Evolutionary conservation across 1,140 invertebrate genomes (phyloP), one percentile per base, ranked within the genome.

Genomic region (Nomia melanderi): DNA sequence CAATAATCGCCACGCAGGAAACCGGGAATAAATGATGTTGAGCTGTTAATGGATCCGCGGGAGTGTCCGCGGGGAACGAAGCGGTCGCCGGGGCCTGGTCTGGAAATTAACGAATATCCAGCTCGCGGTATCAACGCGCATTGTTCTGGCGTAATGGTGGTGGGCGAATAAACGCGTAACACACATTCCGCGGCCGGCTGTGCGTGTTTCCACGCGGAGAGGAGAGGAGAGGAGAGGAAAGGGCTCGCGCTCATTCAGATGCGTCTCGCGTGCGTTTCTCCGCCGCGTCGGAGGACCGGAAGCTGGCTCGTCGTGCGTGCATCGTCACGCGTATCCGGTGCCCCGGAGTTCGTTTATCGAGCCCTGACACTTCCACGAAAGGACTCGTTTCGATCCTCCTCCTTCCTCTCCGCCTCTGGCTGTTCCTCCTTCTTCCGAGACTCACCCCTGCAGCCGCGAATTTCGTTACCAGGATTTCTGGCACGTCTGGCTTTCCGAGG

Each of bases 291-390:
- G 64, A 77, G 71, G 82, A 81, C 87, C 87, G 89, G 89, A 90
- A 90, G 81, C 81, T 82, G 81, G 79, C 87, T 86, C 83, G 85
- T 89, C 86, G 88, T 86, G 90, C 87, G 88, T 90, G 89, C 87
- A 90, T 89, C 89, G 89, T 90, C 88, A 86, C 87, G 85, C 86
- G 85, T 89, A 90, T 91, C 90, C 90, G 90, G 88, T 85, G 83
- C 82, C 82, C 84, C 79, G 62, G 67, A 87, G 78, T 72, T 75
- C 76, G 72, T 54, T 79, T 85, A 83, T 83, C 85, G 75, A 36
- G 57, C 3, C 23, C 77, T 76, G 71, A 67, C 77, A 71, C 77
- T 84, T 84, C 74, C 64, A 81, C 64, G 78, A 81, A 81, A 81
- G 64, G 64, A 50, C 60, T 41, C 36, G n/a, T 7, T 25, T 17